These are phyloP conservation scores for Leptinotarsa texana DNA, from an alignment of 1,140 invertebrate species.

Conservation along the genomic window DNA sequence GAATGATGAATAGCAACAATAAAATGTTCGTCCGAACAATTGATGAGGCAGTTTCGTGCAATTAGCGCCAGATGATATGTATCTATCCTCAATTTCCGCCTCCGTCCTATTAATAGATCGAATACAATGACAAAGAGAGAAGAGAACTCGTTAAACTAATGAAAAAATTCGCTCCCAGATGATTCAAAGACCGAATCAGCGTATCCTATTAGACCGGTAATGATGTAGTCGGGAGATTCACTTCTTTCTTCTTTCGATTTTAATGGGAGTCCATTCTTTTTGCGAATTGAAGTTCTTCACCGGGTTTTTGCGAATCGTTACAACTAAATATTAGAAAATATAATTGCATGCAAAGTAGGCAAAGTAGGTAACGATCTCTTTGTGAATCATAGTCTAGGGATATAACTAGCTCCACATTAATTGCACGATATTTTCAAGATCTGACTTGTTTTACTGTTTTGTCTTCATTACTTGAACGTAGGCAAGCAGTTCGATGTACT, in stretches of 20 bases:
- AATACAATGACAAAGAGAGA: conserved; percentile 13
- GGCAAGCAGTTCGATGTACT: too few relatives aligned
- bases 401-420: too few relatives aligned
- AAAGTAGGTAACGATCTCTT: conserved; percentile 11
- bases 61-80: conserved; percentile 6
- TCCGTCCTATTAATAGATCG: conserved; percentile 21
- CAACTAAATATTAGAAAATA: neutral
- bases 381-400: neutral
- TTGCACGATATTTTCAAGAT: too few relatives aligned
- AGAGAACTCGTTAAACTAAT: conserved; percentile 25
- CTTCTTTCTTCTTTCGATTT: conserved; percentile 17
- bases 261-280: conserved; percentile 23
- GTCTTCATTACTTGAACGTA: too few relatives aligned
- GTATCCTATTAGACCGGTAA: conserved; percentile 24
- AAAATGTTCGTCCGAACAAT: conserved; percentile 4
- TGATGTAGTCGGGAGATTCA: conserved; percentile 25
- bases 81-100: conserved; percentile 13
- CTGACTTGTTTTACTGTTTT: too few relatives aligned
- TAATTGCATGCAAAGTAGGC: conserved; percentile 18
- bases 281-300: conserved; percentile 23
- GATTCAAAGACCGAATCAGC: conserved; percentile 27
- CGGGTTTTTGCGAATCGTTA: conserved; percentile 5
- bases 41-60: conserved; percentile 21
- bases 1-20: conserved; percentile 4
- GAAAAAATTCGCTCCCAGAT: conserved; percentile 28